These are phyloP conservation scores for Sialis lutaria DNA, from an alignment of 2,888 invertebrate genomes.

Conservation along the genomic window DNA sequence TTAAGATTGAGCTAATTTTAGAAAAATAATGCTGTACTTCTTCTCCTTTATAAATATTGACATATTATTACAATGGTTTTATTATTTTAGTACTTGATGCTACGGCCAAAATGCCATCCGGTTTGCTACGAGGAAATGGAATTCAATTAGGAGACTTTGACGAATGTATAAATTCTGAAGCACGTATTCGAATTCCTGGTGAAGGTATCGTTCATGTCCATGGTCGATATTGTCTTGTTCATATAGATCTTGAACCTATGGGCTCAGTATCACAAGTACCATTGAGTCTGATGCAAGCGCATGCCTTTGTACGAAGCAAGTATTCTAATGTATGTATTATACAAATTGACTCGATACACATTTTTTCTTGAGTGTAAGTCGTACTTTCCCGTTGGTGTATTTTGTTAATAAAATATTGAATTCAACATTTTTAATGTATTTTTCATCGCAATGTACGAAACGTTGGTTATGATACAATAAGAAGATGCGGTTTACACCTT, in stretches of 20 bases:
- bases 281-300: slow-evolving; percentile 44
- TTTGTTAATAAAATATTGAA: too few relatives aligned
- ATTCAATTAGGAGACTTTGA: slow-evolving; percentile 57
- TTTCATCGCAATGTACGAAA: too few relatives aligned
- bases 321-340: slow-evolving; percentile 40
- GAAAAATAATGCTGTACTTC: too few relatives aligned
- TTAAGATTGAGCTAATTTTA: too few relatives aligned
- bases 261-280: slow-evolving; percentile 39
- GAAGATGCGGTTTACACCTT: too few relatives aligned
- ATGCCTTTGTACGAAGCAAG: slow-evolving; percentile 41
- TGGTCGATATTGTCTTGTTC: slow-evolving; percentile 52
- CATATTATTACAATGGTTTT: slow-evolving; percentile 4
- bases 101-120: slow-evolving; percentile 51
- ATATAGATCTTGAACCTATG: slow-evolving; percentile 40
- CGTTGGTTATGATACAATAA: too few relatives aligned
- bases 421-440: too few relatives aligned
- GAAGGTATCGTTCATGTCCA: slow-evolving; percentile 40
- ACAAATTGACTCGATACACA: not conserved
- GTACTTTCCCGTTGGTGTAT: too few relatives aligned
- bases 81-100: slow-evolving; percentile 49
- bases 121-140: slow-evolving; percentile 48
- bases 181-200: slow-evolving; percentile 39
- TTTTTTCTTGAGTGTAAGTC: not conserved
- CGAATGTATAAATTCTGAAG: slow-evolving; percentile 37
- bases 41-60: not conserved